These are phyloP conservation scores for Xylocampa areola DNA, from an alignment of 2,888 invertebrate genomes.

Conservation along the genomic window DNA sequence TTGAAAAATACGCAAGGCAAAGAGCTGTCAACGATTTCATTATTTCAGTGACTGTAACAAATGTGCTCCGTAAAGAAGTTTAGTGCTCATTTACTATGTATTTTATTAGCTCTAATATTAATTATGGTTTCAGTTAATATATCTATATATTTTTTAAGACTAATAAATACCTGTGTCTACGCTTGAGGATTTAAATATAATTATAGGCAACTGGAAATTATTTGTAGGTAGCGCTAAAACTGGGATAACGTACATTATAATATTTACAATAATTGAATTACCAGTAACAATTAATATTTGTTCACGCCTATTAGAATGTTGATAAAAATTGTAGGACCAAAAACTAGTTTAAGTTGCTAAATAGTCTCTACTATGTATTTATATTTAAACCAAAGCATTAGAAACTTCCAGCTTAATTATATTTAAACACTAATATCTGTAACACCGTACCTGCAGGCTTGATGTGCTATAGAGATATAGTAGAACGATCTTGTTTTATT, in stretches of 20 bases:
- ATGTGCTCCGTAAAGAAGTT: not conserved
- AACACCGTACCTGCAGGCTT: slow-evolving; percentile 21
- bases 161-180: not conserved
- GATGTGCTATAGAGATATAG: slow-evolving; percentile 24
- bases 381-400: slow-evolving; percentile 11
- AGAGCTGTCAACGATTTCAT: slow-evolving; percentile 13
- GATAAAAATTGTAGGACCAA: not conserved
- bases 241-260: too few relatives aligned
- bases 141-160: too few relatives aligned
- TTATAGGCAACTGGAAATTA: too few relatives aligned
- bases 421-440: slow-evolving; percentile 27
- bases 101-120: too few relatives aligned
- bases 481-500: slow-evolving; percentile 38
- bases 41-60: slow-evolving; percentile 4
- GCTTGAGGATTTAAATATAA: not conserved
- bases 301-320: not conserved
- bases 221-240: too few relatives aligned
- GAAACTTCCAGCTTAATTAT: slow-evolving; percentile 18
- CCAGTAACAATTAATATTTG: not conserved
- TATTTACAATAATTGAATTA: too few relatives aligned
- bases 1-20: slow-evolving; percentile 20
- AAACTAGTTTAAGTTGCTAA: slow-evolving; percentile 1
- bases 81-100: too few relatives aligned
- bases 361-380: slow-evolving; percentile 1
- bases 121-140: too few relatives aligned